Conservation (phyloP, 1,140 invertebrate genomes). For the Homalodisca vitripennis region DNA sequence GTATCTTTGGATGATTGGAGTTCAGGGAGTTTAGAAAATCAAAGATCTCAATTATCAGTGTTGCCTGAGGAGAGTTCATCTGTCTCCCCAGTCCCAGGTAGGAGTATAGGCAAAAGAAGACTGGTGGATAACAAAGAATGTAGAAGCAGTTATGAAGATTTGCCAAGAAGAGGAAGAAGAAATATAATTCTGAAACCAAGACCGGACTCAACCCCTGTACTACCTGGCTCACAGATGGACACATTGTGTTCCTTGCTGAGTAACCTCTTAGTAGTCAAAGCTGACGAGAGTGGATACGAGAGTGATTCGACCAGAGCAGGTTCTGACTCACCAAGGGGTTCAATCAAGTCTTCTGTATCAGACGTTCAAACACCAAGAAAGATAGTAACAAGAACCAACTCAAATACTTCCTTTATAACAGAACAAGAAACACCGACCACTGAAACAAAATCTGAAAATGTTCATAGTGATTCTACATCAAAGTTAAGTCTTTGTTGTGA, state of each 20-base stretch:
- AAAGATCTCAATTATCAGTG: slow-evolving; percentile 33
- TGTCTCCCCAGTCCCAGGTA: neutral
- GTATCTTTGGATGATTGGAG: slow-evolving; percentile 24
- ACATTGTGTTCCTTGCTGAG: slow-evolving; percentile 45
- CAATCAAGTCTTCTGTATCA: slow-evolving; percentile 43
- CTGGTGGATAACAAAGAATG: slow-evolving; percentile 18
- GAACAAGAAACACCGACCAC: slow-evolving; percentile 8
- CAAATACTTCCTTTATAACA: slow-evolving; percentile 30
- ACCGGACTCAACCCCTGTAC: slow-evolving; percentile 32
- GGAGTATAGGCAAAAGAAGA: slow-evolving; percentile 25
- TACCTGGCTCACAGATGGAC: slow-evolving; percentile 24
- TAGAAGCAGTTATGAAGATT: slow-evolving; percentile 31
- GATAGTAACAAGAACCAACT: slow-evolving; percentile 30
- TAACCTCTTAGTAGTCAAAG: slow-evolving; percentile 50
- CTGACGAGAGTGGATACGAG: slow-evolving; percentile 65
- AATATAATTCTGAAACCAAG: slow-evolving; percentile 23
- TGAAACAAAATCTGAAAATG: neutral
- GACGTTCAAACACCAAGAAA: slow-evolving; percentile 35
- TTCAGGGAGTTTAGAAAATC: slow-evolving; percentile 12
- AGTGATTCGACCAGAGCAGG: slow-evolving; percentile 60
- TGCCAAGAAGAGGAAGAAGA: slow-evolving; percentile 23
- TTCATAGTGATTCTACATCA: neutral
- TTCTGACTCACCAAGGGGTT: slow-evolving; percentile 52
- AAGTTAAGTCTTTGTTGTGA: slow-evolving; percentile 9
- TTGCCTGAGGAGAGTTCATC: slow-evolving; percentile 41